A percentile compares a stretch with the other conserved stretches of the same genome.
Evolutionary conservation across 2,888 invertebrate species (phyloP).

Genomic region (Eustalomyia histrio): DNA sequence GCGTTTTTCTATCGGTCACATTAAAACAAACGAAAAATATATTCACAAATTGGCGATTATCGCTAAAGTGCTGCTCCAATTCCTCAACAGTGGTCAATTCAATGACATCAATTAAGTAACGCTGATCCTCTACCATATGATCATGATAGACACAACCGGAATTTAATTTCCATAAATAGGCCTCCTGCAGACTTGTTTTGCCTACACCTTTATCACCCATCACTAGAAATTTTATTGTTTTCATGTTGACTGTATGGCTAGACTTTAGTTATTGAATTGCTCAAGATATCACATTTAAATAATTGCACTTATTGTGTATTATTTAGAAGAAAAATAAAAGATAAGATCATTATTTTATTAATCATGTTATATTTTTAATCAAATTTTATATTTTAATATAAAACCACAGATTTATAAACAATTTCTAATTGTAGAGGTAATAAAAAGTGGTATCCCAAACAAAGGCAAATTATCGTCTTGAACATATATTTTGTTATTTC

Average conservation of each 20-base stretch:
- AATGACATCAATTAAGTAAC: constrained; percentile 48
- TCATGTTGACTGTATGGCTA: constrained; percentile 24
- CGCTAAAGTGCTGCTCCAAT: constrained; percentile 5
- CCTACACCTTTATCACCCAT: constrained; percentile 56
- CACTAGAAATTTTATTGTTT: constrained; percentile 49
- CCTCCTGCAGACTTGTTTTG: constrained; percentile 27
- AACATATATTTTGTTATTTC: no score
- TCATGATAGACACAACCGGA: constrained; percentile 50
- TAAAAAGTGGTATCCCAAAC: no score
- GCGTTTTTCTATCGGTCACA: constrained; percentile 46
- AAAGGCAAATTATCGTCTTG: no score
- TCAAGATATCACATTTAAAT: no score
- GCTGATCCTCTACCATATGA: constrained; percentile 37
- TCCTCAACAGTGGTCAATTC: constrained; percentile 45
- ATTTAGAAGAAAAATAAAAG: background rate
- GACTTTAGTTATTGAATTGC: background rate
- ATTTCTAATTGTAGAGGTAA: no score
- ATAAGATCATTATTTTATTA: background rate
- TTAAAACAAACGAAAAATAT: constrained; percentile 56
- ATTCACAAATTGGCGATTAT: constrained; percentile 23
- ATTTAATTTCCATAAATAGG: constrained; percentile 49
- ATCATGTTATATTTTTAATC: background rate
- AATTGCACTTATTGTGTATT: background rate
- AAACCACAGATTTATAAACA: no score
- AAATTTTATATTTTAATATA: no score